Percentiles rank a stretch among this genome's conserved stretches.
Conservation (phyloP, 2,113 vertebrate genomes). For the Grammatotria lemairii region DNA sequence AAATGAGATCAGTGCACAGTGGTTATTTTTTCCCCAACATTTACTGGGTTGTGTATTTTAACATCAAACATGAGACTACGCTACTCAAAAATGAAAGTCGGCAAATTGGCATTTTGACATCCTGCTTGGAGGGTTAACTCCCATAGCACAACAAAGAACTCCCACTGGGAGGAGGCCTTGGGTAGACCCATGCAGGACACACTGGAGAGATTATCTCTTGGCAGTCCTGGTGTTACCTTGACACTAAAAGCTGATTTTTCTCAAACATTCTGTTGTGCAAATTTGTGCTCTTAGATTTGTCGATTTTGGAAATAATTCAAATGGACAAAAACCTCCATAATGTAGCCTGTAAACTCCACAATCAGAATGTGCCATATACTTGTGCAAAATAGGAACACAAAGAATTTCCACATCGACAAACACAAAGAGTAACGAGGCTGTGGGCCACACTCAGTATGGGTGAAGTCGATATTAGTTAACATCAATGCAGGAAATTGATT, state of each 20-base stretch:
- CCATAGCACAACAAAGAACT: background rate
- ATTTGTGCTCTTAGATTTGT: background rate
- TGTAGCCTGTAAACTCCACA: background rate
- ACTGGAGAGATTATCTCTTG: background rate
- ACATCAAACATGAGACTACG: background rate
- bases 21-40: background rate
- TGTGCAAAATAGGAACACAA: background rate
- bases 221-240: background rate
- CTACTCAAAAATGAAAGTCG: background rate
- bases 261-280: background rate
- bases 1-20: background rate
- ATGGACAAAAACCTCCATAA: background rate
- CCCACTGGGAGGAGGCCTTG: background rate
- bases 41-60: background rate
- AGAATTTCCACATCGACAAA: background rate
- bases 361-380: background rate
- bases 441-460: background rate
- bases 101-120: background rate
- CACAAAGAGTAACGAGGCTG: background rate
- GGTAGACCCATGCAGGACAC: background rate
- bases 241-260: background rate
- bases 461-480: slow-evolving; percentile 25
- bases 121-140: background rate
- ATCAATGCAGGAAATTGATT: slow-evolving; percentile 29
- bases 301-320: background rate